Conservation (phyloP, 2,113 vertebrate genomes). For the Lophochroa leadbeateri region DNA sequence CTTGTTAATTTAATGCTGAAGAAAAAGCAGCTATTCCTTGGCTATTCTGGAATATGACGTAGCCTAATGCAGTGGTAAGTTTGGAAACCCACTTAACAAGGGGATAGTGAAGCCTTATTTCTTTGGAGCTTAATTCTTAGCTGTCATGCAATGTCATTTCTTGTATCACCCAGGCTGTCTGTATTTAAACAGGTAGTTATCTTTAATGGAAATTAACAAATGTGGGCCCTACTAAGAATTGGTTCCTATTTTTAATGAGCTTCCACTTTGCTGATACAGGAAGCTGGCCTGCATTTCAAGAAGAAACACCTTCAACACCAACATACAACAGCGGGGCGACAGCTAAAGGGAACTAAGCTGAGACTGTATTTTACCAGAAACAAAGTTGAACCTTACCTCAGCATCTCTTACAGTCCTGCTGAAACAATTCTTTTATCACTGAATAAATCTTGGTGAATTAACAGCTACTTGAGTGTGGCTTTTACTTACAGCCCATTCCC, state of each 20-base stretch:
- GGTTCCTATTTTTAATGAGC: background rate
- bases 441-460: background rate
- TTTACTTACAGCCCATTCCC: background rate
- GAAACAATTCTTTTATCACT: background rate
- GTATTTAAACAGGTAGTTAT: background rate
- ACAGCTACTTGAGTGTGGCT: background rate
- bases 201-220: background rate
- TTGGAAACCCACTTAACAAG: background rate
- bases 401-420: background rate
- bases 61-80: background rate
- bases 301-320: background rate
- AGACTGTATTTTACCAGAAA: background rate
- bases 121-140: background rate
- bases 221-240: background rate
- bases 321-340: background rate
- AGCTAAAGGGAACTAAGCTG: background rate
- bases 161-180: background rate
- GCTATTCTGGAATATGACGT: background rate
- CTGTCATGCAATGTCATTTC: rapidly evolving
- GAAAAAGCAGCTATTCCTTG: background rate
- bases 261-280: background rate
- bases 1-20: background rate
- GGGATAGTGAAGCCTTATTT: background rate
- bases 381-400: background rate
- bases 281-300: background rate